Percentiles rank a stretch among this genome's conserved stretches.
Evolutionary conservation across 2,113 vertebrate genomes (phyloP).

Genomic region (Perognathus longimembris): DNA sequence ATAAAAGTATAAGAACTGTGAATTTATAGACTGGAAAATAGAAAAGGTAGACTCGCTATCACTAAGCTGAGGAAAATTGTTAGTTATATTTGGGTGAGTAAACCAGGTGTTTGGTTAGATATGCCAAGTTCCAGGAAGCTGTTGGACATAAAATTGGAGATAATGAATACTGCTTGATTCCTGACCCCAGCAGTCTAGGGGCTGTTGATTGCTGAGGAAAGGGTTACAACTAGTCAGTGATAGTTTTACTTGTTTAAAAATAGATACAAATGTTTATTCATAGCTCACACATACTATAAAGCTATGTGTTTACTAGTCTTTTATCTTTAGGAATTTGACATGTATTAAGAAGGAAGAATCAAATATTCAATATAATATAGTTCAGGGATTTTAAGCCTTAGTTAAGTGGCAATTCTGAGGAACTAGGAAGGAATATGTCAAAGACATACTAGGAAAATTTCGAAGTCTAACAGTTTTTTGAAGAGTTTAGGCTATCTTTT

Average conservation of each 20-base stretch:
- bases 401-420: not conserved
- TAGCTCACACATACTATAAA: conserved; percentile 14
- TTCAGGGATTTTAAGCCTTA: not conserved
- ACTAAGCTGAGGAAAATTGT: not conserved
- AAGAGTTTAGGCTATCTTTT: not conserved
- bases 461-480: not conserved
- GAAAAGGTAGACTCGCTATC: not conserved
- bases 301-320: not conserved
- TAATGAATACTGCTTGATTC: not conserved
- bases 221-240: not conserved
- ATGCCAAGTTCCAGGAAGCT: not conserved
- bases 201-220: not conserved
- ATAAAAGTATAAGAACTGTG: not conserved
- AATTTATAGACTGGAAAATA: not conserved
- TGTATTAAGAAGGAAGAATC: not conserved
- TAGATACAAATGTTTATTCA: not conserved
- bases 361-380: not conserved
- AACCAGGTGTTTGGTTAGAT: not conserved
- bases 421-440: not conserved
- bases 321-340: not conserved
- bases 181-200: not conserved
- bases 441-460: not conserved
- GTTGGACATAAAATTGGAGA: not conserved
- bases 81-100: not conserved
- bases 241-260: not conserved